Percentiles rank a stretch among this genome's conserved stretches.
These are phyloP conservation scores for Pandemis heparana DNA, from an alignment of 2,888 invertebrate genomes.

Conservation along the genomic window DNA sequence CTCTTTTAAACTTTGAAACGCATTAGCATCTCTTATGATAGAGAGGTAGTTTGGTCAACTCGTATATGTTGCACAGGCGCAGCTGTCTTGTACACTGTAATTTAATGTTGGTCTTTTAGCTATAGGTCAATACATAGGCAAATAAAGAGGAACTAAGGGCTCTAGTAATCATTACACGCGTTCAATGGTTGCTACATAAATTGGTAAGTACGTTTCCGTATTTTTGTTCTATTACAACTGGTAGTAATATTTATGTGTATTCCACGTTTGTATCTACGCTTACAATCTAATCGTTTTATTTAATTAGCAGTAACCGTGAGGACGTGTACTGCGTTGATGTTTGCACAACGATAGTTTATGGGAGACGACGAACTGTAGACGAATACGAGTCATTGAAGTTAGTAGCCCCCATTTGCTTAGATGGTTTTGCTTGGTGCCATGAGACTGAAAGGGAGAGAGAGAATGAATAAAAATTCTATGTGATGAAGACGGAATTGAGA, in stretches of 20 bases:
- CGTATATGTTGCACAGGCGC: too few species aligned
- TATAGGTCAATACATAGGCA: background rate
- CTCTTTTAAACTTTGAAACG: too few species aligned
- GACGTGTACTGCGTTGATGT: background rate
- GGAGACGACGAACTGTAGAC: background rate
- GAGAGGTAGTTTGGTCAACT: too few species aligned
- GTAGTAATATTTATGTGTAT: constrained; percentile 48
- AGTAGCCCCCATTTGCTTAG: too few species aligned
- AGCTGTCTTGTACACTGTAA: too few species aligned
- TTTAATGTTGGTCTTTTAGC: background rate
- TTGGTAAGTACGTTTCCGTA: constrained; percentile 62
- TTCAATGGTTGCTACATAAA: constrained; percentile 55
- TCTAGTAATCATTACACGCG: background rate
- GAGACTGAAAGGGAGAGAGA: too few species aligned
- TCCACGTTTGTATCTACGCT: constrained; percentile 22
- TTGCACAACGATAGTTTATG: constrained; percentile 1
- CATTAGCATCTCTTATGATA: too few species aligned
- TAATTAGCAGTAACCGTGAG: background rate
- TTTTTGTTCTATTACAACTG: constrained; percentile 56
- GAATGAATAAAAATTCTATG: too few species aligned
- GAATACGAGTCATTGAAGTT: too few species aligned
- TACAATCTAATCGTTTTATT: constrained; percentile 14
- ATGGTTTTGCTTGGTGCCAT: too few species aligned
- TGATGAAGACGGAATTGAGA: too few species aligned
- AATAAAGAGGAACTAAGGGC: background rate